Conservation (phyloP, 2,888 invertebrate genomes). For the Sericinus montela region DNA sequence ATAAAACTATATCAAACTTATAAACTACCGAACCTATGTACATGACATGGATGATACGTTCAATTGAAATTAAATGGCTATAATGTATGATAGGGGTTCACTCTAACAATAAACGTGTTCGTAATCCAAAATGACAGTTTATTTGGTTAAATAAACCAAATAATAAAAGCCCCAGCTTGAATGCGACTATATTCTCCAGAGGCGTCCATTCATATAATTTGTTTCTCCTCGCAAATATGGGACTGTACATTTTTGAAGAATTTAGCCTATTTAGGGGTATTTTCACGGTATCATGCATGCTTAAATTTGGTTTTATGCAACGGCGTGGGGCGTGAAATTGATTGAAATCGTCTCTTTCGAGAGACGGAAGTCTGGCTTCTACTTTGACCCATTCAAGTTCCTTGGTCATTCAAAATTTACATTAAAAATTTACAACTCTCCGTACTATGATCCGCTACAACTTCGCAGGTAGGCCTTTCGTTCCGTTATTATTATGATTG, state of each 20-base stretch:
- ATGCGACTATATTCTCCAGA: conserved; percentile 51
- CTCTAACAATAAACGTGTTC: conserved; percentile 39
- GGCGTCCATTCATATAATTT: conserved; percentile 66
- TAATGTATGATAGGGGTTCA: conserved; percentile 50
- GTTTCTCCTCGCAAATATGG: conserved; percentile 48
- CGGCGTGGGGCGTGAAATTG: conserved; percentile 69
- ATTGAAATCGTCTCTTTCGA: conserved; percentile 45
- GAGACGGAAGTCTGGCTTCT: conserved; percentile 54
- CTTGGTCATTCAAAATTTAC: conserved; percentile 56
- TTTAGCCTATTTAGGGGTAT: conserved; percentile 36
- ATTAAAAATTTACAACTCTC: conserved; percentile 56
- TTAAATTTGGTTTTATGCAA: conserved; percentile 69
- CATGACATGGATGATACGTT: conserved; percentile 19
- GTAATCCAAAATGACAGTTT: conserved; percentile 56
- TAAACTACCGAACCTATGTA: too few species aligned
- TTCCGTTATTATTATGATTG: conserved; percentile 34
- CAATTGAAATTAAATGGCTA: conserved; percentile 52
- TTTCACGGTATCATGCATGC: conserved; percentile 49
- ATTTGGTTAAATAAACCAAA: conserved; percentile 51
- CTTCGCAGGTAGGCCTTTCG: conserved; percentile 47
- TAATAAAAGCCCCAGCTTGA: conserved; percentile 34
- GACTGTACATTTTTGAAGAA: conserved; percentile 34
- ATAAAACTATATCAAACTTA: too few species aligned
- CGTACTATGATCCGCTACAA: conserved; percentile 42
- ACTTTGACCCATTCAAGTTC: conserved; percentile 48